Evolutionary conservation across 1,140 invertebrate genomes (phyloP), one percentile per base, ranked within the genome.

Genomic region (Drosophila eugracilis): DNA sequence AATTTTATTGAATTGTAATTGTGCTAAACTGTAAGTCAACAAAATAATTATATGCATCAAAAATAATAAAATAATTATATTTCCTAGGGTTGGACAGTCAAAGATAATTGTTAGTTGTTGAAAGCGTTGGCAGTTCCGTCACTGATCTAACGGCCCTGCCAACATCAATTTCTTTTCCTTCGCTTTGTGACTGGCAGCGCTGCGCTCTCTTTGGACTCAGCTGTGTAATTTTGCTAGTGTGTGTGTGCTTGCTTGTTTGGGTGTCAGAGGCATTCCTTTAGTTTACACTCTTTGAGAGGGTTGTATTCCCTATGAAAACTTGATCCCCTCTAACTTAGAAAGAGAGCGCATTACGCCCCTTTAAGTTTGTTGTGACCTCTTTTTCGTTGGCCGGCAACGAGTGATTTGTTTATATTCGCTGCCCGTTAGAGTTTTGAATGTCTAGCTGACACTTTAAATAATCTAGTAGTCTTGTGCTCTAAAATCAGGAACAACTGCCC

Each of bases 121-220:
- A 30, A 34, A 34, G 4, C 9, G 44, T 45, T 39, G 21, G 14
- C 26, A 17, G 48, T 4, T 28, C 32, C n/a, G 2, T 15, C 1
- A 32, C 12, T 24, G 66, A 70, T 70, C 66, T 15, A 52, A 66
- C 1, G 5, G 10, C 26, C 12, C 19, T 65, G 45, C 63, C 58
- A 65, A n/a, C 26, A 7, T 4, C 0, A 26, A 15, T 5, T 21
- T 1, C 21, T 19, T 10, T 26, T 15, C 9, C 30, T 65, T n/a
- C 5, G 5, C n/a, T 32, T 65, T 34, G 1, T 2, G 21, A 24
- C 32, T 70, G 66, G 66, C 66, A 70, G 42, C 32, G 32, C 50
- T 19, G 21, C 14, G 9, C 34, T 66, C 49, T 69, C 32, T 55
- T 34, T 14, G 1, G 32, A 39, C 4, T 19, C 26, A 41, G 28